phyloP scores from a whole-genome alignment of 2,113 vertebrate genomes.

The Monarcha castaneiventris region DNA sequence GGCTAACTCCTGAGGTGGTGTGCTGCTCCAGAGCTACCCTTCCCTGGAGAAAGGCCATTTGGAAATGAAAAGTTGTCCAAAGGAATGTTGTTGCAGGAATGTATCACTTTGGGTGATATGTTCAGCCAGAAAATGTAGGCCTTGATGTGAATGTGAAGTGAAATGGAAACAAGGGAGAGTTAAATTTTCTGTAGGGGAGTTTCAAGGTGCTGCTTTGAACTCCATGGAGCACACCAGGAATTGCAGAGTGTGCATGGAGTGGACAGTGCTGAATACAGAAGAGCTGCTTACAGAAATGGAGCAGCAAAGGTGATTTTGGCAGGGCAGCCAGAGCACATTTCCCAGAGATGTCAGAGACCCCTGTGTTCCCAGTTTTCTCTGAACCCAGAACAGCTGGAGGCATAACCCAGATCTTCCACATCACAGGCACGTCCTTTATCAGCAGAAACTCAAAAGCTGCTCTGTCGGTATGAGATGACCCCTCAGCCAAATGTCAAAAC shows the following conservation, averaged over 20 bases:
- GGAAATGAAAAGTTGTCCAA: neutral
- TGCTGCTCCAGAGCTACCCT: neutral
- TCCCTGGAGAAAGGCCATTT: neutral
- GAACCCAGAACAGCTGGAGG: neutral
- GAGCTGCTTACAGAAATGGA: neutral
- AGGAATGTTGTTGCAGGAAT: neutral
- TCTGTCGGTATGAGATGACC: neutral
- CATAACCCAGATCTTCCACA: neutral
- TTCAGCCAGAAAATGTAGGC: neutral
- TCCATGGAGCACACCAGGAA: neutral
- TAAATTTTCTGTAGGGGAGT: neutral
- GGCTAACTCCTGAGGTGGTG: neutral
- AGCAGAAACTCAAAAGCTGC: neutral
- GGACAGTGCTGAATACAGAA: neutral
- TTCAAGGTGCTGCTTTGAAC: neutral
- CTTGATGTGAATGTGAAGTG: neutral
- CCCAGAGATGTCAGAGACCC: neutral
- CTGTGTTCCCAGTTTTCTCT: neutral
- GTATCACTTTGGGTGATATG: neutral
- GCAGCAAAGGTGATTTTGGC: neutral
- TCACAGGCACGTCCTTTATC: neutral
- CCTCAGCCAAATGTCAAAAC: neutral
- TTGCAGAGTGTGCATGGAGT: rapidly evolving
- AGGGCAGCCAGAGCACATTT: neutral
- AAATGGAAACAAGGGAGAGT: neutral